These are phyloP conservation scores for Vireo altiloquus DNA, from an alignment of 2,113 vertebrate species.

Conservation along the genomic window DNA sequence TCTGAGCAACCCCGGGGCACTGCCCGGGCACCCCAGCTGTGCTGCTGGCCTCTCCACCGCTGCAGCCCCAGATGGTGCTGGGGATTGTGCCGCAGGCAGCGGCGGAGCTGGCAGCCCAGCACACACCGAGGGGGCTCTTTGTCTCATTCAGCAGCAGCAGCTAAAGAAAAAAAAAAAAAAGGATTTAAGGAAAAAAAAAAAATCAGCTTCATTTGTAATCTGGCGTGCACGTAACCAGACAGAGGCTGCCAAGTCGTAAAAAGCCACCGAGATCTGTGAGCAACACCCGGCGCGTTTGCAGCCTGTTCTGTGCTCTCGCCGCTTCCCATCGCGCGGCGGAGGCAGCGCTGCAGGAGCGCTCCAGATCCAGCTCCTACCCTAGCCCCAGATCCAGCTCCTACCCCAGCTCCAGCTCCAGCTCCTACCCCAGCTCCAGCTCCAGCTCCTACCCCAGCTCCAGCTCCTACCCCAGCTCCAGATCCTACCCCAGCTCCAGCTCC, in stretches of 20 bases:
- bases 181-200: neutral
- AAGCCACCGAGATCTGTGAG: neutral
- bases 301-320: neutral
- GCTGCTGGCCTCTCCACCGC: neutral
- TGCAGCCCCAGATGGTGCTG: neutral
- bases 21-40: accelerated
- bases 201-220: neutral
- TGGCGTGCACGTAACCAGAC: neutral
- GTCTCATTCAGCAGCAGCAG: neutral
- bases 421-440: no score
- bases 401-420: no score
- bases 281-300: neutral
- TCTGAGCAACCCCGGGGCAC: neutral
- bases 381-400: no score
- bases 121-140: neutral
- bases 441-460: no score
- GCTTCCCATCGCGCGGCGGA: neutral
- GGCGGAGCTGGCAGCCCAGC: neutral
- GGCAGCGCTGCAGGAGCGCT: neutral
- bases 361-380: no score
- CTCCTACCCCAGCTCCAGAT: no score
- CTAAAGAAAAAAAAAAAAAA: neutral
- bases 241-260: neutral
- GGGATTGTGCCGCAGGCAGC: neutral
- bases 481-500: no score